Base-by-base conservation (phyloP, 1,140 invertebrate genomes). In the Cecropterus lyciades region DNA sequence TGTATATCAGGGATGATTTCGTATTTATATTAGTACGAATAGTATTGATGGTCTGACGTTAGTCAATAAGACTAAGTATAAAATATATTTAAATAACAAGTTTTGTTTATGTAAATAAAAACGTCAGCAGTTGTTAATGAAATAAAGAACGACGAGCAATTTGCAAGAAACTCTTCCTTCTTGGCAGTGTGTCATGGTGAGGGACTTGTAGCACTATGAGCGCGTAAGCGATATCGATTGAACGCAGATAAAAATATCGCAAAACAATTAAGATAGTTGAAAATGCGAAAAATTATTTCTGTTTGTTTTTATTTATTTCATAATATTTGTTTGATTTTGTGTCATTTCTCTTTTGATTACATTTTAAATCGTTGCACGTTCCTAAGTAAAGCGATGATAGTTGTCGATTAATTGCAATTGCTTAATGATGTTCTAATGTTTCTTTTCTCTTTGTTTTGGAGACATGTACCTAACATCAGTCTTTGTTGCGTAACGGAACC, bases 131-230 rank as follows among this genome's bases (percentile, higher is more conserved):
- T 40, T 40, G 37, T 40, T 40, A 40, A 40, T 40, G 37, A 40
- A 40, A 40, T 11, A 40, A 40, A 40, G 10, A 40, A 40, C 37
- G 37, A 3, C 37, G 37, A 40, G 10, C 9, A 11, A 40, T 40
- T 40, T 40, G 37, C 37, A 40, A 66, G 63, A 56, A 72, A 73
- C 75, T 77, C 75, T 82, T 76, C 69, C 79, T 73, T 71, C 72
- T 65, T 68, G 67, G 70, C 57, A 64, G 59, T 59, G 45, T 56
- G 14, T 24, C 51, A 42, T 40, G 30, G 33, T 40, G 30, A 43
- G 37, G 15, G 15, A n/a, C 37, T 40, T 33, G 30, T 33, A 24
- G 30, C 3, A 40, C 37, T 40, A 40, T 4, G 11, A 9, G 11
- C 37, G 37, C n/a, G 1, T n/a, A n/a, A 40, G 37, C 37, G 11